phyloP scores from a whole-genome alignment of 1,140 invertebrate species.

The Heterodera schachtii region DNA sequence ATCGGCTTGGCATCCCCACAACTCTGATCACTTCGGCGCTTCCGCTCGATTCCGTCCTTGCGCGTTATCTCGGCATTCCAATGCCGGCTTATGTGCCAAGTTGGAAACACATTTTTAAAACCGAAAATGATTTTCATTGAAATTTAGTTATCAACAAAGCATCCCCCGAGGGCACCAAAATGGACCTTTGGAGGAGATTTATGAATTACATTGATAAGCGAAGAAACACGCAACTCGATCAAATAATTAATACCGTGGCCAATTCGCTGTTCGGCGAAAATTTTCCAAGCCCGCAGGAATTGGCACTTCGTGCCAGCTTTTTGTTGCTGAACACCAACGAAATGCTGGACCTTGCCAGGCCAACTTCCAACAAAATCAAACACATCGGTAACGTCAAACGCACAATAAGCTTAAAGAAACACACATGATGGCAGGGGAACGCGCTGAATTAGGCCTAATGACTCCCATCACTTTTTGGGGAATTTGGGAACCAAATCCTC shows the following conservation, averaged over 20 bases:
- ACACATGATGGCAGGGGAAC: no score
- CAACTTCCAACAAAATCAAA: slow-evolving; percentile 41
- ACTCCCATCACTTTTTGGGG: no score
- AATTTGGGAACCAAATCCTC: no score
- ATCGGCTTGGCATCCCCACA: slow-evolving; percentile 30
- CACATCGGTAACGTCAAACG: slow-evolving; percentile 31
- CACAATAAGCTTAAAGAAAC: no score
- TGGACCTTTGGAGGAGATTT: slow-evolving; percentile 9
- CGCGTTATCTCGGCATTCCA: slow-evolving; percentile 30
- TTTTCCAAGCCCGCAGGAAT: slow-evolving; percentile 31
- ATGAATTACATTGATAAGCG: neutral
- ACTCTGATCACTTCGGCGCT: slow-evolving; percentile 27
- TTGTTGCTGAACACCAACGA: slow-evolving; percentile 47
- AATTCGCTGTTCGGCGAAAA: slow-evolving; percentile 28
- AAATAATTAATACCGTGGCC: neutral
- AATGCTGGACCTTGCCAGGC: slow-evolving; percentile 39
- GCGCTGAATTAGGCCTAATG: no score
- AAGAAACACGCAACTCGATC: neutral
- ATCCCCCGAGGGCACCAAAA: slow-evolving; percentile 12
- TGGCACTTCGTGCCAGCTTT: slow-evolving; percentile 27
- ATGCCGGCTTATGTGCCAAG: slow-evolving; percentile 40
- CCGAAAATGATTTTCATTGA: neutral
- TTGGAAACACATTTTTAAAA: slow-evolving; percentile 1
- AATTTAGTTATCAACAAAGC: slow-evolving; percentile 15
- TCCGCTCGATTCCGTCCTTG: slow-evolving; percentile 14